Evolutionary conservation across 30 jellyfish, hydroid and myxozoan species (phyloP).

Genomic region (Chrysaora quinquecirrha): DNA sequence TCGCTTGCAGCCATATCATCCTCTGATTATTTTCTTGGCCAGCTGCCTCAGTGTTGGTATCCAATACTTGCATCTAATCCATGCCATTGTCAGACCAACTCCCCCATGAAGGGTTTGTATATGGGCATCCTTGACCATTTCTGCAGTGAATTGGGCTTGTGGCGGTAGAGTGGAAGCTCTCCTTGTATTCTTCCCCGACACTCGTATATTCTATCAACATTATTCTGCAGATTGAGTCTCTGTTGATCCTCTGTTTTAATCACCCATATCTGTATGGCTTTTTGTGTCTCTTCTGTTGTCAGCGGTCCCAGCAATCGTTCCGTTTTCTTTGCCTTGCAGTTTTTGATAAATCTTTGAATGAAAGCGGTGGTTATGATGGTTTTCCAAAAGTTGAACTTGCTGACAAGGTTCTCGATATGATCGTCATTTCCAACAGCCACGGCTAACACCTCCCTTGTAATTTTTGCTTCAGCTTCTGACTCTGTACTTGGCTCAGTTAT

Average conservation of each 20-base stretch:
- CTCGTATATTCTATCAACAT: neutral
- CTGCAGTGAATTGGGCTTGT: neutral
- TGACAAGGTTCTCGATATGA: neutral
- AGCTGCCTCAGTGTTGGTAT: neutral
- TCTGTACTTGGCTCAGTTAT: neutral
- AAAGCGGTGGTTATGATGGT: neutral
- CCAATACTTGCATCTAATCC: neutral
- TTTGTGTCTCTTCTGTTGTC: neutral
- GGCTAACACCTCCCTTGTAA: neutral
- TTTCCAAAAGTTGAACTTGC: neutral
- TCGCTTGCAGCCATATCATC: neutral
- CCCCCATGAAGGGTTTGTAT: neutral
- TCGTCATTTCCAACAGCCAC: neutral
- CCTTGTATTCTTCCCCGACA: neutral
- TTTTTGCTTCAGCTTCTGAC: neutral
- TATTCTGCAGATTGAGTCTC: neutral
- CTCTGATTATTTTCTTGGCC: neutral
- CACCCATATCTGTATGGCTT: neutral
- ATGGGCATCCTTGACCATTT: neutral
- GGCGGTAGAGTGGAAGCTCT: neutral
- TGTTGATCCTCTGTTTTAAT: neutral
- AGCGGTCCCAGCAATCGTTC: neutral
- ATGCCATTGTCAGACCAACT: neutral
- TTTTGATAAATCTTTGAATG: neutral
- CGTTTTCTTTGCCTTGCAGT: neutral